Percentiles rank a stretch among this genome's conserved stretches.
phyloP scores from a whole-genome alignment of 2,113 vertebrate species.

The Pomatorhinus ruficollis region DNA sequence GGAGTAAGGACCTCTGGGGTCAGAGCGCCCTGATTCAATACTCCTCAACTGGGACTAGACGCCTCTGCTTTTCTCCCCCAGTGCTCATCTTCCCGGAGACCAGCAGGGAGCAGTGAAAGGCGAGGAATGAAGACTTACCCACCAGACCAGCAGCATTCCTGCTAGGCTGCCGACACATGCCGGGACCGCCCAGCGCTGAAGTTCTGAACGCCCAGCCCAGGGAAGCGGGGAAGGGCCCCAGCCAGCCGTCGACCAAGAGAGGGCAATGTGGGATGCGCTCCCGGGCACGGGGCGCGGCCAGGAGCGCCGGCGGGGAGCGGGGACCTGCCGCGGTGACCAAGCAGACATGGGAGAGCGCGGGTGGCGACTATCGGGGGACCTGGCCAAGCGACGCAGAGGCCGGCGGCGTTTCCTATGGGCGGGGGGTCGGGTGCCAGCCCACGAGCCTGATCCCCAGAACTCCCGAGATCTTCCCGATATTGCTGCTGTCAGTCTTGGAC shows the following conservation, averaged over 20 bases:
- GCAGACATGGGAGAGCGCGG: not conserved
- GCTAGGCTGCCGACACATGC: not conserved
- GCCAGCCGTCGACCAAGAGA: not conserved
- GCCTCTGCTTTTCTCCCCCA: not conserved
- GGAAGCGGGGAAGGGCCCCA: not conserved
- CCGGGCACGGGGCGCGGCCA: not conserved
- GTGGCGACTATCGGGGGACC: not conserved
- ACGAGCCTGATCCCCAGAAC: not conserved
- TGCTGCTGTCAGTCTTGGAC: not conserved
- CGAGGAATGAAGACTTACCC: not conserved
- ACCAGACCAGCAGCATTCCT: not conserved
- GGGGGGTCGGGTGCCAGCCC: not conserved
- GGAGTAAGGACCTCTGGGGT: not conserved
- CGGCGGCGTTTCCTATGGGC: too few species aligned
- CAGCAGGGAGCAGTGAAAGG: slow-evolving; percentile 42
- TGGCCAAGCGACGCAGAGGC: not conserved
- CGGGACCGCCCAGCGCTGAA: not conserved
- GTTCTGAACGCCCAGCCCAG: accelerated
- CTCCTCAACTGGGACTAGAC: accelerated
- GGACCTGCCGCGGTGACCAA: not conserved
- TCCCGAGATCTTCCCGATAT: not conserved
- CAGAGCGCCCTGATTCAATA: not conserved
- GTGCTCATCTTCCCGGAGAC: not conserved
- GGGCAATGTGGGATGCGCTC: not conserved
- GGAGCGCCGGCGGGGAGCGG: not conserved